These are phyloP conservation scores for Coryphaenoides rupestris DNA, from an alignment of 2,113 vertebrate species.

Conservation along the genomic window DNA sequence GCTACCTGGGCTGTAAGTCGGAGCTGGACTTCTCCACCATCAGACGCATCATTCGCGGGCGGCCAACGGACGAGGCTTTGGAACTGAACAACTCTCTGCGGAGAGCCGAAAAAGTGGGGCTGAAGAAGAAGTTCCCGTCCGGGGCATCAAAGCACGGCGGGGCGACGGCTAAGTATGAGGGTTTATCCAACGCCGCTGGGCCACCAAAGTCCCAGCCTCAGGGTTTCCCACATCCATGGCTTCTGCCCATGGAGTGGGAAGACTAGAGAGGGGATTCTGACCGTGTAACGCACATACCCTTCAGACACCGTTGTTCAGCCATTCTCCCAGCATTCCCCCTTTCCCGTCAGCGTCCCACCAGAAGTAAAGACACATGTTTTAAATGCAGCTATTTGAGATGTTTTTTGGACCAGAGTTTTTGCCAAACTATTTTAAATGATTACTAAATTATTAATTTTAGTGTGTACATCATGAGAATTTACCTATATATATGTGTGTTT, in stretches of 20 bases:
- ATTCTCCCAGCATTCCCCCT: too few relatives aligned
- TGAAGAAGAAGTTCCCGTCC: slow-evolving; percentile 29
- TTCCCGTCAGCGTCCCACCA: too few relatives aligned
- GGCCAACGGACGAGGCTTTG: slow-evolving; percentile 55
- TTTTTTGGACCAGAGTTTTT: slow-evolving; percentile 6
- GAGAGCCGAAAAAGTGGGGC: slow-evolving; percentile 41
- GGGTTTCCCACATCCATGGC: slow-evolving; percentile 56
- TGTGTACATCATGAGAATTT: slow-evolving; percentile 24
- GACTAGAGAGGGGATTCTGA: slow-evolving; percentile 57
- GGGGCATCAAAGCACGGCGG: slow-evolving; percentile 23
- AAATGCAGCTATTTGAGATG: background rate
- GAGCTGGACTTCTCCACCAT: slow-evolving; percentile 66
- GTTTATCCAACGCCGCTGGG: slow-evolving; percentile 17
- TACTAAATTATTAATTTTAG: slow-evolving; percentile 31
- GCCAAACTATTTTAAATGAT: slow-evolving; percentile 20
- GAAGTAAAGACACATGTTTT: slow-evolving; percentile 20
- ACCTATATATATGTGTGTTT: background rate
- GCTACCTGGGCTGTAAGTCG: slow-evolving; percentile 73
- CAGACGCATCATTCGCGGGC: slow-evolving; percentile 54
- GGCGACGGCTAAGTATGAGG: slow-evolving; percentile 34
- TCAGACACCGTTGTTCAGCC: too few relatives aligned
- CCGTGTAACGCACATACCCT: too few relatives aligned
- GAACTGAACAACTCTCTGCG: slow-evolving; percentile 63
- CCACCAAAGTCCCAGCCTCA: slow-evolving; percentile 40
- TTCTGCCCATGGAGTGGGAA: slow-evolving; percentile 72